Conservation (phyloP, 2,113 vertebrate genomes). For the Glaucidium brasilianum region DNA sequence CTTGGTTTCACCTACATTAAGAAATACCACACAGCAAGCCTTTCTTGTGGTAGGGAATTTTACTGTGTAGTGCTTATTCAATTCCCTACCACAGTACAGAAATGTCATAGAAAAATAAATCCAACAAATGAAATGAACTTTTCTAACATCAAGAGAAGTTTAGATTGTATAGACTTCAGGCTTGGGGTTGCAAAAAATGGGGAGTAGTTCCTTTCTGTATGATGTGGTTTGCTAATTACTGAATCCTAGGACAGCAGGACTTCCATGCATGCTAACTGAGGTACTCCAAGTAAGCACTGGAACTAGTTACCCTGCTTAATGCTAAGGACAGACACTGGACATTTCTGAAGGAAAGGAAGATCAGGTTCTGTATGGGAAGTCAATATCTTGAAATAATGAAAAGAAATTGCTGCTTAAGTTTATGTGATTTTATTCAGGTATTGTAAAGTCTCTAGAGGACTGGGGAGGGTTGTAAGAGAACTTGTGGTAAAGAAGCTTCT, state of each 20-base stretch:
- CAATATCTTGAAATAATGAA: neutral
- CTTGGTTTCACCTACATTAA: conserved; percentile 58
- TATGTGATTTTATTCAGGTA: neutral
- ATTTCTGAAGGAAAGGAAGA: neutral
- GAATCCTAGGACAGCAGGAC: neutral
- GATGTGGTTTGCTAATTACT: neutral
- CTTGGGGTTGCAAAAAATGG: neutral
- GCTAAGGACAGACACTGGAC: neutral
- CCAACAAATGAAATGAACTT: neutral
- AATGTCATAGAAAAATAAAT: neutral
- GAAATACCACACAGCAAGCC: conserved; percentile 47
- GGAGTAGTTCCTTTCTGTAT: neutral
- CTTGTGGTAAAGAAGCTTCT: neutral
- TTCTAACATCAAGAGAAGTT: conserved; percentile 1
- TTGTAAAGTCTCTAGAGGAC: neutral
- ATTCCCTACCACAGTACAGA: conserved; percentile 14
- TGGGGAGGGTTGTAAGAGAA: neutral
- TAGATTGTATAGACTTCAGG: neutral
- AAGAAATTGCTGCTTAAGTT: neutral
- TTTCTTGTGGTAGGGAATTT: conserved; percentile 45
- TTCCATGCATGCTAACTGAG: neutral
- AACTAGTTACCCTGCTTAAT: neutral
- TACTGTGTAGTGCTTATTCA: neutral
- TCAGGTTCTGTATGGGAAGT: neutral
- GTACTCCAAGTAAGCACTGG: neutral